Evolutionary conservation across 2,113 vertebrate genomes (phyloP).

Genomic region (Aptenodytes patagonicus): DNA sequence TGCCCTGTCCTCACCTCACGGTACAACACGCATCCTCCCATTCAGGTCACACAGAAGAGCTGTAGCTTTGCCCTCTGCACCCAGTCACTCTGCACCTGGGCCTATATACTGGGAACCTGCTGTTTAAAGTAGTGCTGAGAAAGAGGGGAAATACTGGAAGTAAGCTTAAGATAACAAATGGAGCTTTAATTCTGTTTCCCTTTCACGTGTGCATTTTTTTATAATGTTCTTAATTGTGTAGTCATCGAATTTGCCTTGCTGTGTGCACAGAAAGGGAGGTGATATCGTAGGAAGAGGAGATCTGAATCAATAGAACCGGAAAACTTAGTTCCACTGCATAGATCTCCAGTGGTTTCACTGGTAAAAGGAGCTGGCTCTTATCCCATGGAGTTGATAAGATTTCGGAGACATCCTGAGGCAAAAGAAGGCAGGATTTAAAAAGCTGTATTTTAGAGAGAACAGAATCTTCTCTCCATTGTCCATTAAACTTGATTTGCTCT

Average conservation of each 20-base stretch:
- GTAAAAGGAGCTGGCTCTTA: background rate
- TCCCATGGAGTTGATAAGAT: background rate
- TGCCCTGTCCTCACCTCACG: rapidly evolving
- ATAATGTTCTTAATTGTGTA: background rate
- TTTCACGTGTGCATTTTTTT: background rate
- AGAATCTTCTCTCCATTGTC: background rate
- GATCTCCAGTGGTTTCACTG: background rate
- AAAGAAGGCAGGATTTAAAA: background rate
- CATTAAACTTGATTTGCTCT: background rate
- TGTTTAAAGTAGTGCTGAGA: background rate
- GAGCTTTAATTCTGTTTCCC: background rate
- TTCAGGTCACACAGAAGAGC: background rate
- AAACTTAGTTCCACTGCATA: background rate
- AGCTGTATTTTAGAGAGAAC: background rate
- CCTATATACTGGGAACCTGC: background rate
- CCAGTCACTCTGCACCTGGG: background rate
- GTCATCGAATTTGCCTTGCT: background rate
- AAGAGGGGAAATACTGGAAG: background rate
- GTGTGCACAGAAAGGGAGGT: background rate
- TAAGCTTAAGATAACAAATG: background rate
- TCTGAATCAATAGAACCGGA: background rate
- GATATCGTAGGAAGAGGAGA: background rate
- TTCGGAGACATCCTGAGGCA: background rate
- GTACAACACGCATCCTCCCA: rapidly evolving
- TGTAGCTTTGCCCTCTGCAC: background rate